Base-by-base conservation (phyloP, 2,888 invertebrate species). In the Pheosia tremula region DNA sequence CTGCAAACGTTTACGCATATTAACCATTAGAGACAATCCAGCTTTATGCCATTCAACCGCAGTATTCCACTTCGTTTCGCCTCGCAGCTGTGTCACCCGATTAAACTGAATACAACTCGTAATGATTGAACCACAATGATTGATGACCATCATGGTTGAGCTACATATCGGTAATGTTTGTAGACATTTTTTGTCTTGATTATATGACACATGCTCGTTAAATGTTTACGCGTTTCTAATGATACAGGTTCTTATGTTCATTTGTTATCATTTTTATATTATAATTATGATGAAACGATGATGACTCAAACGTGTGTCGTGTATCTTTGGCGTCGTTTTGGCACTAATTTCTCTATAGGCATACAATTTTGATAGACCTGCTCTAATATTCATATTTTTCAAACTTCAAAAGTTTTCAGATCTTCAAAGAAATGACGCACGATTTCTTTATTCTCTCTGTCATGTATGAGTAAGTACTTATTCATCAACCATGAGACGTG, bases 81-180 rank as follows among this genome's bases (percentile, higher is more conserved):
- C 53, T 56, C 59, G 64, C 39, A 59, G n/a, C 61, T 64, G 63
- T 58, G 57, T 67, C 69, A 78, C 79, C 78, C 54, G 72, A 76
- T 67, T 67, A 66, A 78, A 79, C 78, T 64, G 77, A 80, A 72
- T 75, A 62, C 47, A 75, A 72, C 76, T 71, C 50, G 74, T 71
- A 72, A 69, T 59, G 43, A 66, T 74, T 69, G 67, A 53, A 53
- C 37, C 56, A 56, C 24, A 24, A 24, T 24, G 24, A 24, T 24
- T 24, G 24, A 24, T 6, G 6, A 10, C 36, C 5, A 52, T 36
- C 50, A 9, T 50, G 24, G 10, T 43, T 43, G 52, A 52, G 60
- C 47, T n/a, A n/a, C n/a, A n/a, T 41, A 62, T 58, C 24, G 54
- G 37, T 49, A 58, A 55, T 56, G 53, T 56, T 47, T 60, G 61